Evolutionary conservation across 2,888 invertebrate genomes (phyloP), one percentile per base, ranked within the genome.

Genomic region (Plemyria rubiginata): DNA sequence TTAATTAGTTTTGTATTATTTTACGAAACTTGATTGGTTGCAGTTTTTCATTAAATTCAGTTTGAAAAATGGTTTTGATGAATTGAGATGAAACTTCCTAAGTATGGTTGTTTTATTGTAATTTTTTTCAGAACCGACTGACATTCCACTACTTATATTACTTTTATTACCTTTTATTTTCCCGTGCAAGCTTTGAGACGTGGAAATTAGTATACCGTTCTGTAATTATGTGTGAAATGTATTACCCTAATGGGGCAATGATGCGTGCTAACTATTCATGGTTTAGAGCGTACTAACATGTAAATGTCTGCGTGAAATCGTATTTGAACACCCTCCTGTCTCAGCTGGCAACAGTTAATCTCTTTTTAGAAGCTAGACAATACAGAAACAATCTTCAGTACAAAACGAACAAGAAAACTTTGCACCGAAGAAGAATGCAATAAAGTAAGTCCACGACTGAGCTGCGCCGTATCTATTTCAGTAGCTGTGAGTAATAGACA

Each of bases 381-480:
- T 45, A 45, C 22, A 22, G 22, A 62, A 57, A 57, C 53, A 53
- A 58, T 54, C 50, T 46, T 38, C 11, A 38, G 36, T 38, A 55
- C 52, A 63, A 66, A 66, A 60, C 40, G 52, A 54, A 66, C 53
- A 38, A 62, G 50, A 65, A 60, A 61, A 65, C 61, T 54, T 50
- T 63, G 57, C 43, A 45, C 57, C 57, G 60, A 54, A 54, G 61
- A 68, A 60, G 66, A 71, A 58, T 66, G 67, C 61, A 69, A 71
- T 69, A 67, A 69, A 67, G 65, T 52, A 67, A 63, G 45, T 54
- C 60, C 54, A 57, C 41, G 60, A 45, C 49, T 54, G 58, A 54
- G 63, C 60, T 55, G 56, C 61, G 64, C 60, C 57, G 60, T 63
- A 49, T 60, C 70, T 70, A 68, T 70, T 70, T 68, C 57, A 54